Base-by-base conservation (phyloP, 2,888 invertebrate species). In the Ormia ochracea region DNA sequence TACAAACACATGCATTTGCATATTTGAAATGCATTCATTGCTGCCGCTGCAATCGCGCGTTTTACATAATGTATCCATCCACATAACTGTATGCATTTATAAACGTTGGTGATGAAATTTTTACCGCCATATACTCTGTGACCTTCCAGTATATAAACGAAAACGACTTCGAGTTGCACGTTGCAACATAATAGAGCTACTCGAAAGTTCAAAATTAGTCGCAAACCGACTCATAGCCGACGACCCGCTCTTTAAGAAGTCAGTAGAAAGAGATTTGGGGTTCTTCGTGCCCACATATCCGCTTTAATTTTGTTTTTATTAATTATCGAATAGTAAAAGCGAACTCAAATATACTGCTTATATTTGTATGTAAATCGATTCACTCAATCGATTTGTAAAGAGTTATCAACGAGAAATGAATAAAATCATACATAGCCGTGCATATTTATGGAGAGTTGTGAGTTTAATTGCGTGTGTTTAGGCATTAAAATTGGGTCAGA, bases 401-500 rank as follows among this genome's bases (percentile, higher is more conserved):
- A n/a, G n/a, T n/a, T n/a, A n/a, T n/a, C n/a, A n/a, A n/a, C n/a
- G n/a, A n/a, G n/a, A n/a, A n/a, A n/a, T n/a, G n/a, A n/a, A n/a
- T n/a, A n/a, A n/a, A 38, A 4, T n/a, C 36, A 36, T 36, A 36
- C 12, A 14, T 38, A n/a, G 1, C n/a, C 5, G 36, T 36, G 2
- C 3, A n/a, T 38, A 14, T 4, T 4, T 41, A 28, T 43, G 12
- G 28, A 4, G 41, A 52, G 28, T 10, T 48, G 17, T 21, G 36
- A 6, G 7, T 36, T 36, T 38, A 10, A 6, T 12, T 21, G 52
- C 33, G 33, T 58, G 19, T 48, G 23, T 21, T 17, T 33, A 31
- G 74, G 26, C 43, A 74, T 66, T 66, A 52, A 66, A 79, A 68
- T 79, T 79, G 38, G 78, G 78, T 81, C 78, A 81, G 74, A 59